Percentiles rank a stretch among this genome's conserved stretches.
Conservation (phyloP, 2,888 invertebrate species). For the Meiosimyza platycephala region DNA sequence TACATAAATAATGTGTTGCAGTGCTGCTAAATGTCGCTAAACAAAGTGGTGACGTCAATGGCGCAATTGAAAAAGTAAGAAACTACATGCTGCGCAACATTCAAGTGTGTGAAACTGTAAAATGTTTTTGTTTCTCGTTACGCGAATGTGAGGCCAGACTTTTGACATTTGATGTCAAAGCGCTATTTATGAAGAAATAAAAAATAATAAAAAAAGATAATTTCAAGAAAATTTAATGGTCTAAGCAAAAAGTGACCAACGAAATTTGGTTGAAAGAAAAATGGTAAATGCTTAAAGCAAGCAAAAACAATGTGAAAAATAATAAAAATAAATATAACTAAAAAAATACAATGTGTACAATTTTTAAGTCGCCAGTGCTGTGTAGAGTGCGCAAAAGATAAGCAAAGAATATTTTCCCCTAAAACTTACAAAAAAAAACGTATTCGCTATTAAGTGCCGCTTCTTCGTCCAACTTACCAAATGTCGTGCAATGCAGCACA, state of each 20-base stretch:
- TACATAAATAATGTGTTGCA: no score
- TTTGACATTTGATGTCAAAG: constrained; percentile 41
- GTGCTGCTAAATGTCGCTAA: neutral
- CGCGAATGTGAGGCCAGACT: constrained; percentile 32
- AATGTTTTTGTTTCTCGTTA: neutral
- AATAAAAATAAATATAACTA: no score
- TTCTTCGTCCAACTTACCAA: no score
- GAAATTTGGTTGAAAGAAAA: neutral
- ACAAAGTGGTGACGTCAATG: constrained; percentile 31
- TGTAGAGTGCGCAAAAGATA: neutral
- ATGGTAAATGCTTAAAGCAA: constrained; percentile 1
- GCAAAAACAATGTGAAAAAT: no score
- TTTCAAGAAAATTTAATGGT: neutral
- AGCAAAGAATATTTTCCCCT: neutral
- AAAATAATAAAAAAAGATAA: constrained; percentile 8
- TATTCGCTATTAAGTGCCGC: no score
- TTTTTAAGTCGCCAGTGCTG: neutral
- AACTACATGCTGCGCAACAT: neutral
- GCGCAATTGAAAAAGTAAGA: neutral
- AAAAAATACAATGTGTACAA: neutral
- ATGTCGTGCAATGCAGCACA: no score
- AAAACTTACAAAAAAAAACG: no score
- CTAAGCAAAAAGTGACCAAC: neutral
- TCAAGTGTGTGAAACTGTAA: constrained; percentile 22
- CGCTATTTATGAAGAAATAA: neutral